phyloP scores from a whole-genome alignment of 2,797 vertebrate species.

The Carduelis carduelis region DNA sequence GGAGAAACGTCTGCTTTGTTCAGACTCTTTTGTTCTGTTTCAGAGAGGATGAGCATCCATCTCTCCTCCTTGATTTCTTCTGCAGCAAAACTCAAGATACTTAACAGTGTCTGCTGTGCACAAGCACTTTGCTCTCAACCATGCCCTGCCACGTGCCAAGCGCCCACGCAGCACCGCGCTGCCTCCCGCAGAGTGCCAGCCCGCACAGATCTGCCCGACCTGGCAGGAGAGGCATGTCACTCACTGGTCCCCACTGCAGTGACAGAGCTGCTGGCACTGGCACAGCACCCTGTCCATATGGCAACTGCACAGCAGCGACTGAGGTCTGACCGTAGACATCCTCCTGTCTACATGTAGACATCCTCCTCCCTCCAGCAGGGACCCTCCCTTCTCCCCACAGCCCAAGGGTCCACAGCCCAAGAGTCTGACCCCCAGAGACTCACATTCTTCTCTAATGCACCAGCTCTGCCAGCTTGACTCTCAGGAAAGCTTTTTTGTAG shows the following conservation, averaged over 20 bases:
- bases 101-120: background rate
- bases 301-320: background rate
- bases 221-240: background rate
- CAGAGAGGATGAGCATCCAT: background rate
- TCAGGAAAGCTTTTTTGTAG: background rate
- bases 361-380: background rate
- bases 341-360: background rate
- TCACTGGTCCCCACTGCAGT: background rate
- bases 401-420: background rate
- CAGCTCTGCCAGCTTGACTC: background rate
- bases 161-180: fast-evolving
- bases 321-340: background rate
- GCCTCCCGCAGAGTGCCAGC: background rate
- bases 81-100: background rate
- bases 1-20: background rate
- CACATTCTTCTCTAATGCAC: background rate
- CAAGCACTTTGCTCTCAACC: background rate
- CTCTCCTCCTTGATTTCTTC: background rate
- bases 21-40: background rate
- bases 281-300: fast-evolving
- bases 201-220: background rate
- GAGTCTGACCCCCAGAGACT: background rate
- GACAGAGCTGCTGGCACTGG: background rate
- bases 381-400: background rate
- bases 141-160: background rate